Evolutionary conservation across 2,888 invertebrate genomes (phyloP).

Genomic region (Choristoneura rosaceana): DNA sequence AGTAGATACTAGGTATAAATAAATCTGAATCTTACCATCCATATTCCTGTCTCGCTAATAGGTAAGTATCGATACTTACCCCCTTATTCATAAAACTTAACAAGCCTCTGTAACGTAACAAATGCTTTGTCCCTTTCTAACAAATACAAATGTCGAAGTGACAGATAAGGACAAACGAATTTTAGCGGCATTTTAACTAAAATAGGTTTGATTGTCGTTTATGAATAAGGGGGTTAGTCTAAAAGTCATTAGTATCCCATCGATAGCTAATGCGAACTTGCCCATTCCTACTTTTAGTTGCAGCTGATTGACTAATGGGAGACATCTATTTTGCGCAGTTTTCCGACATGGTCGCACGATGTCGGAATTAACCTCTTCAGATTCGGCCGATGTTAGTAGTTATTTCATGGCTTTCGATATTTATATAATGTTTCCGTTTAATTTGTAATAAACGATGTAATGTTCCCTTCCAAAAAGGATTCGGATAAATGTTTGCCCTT

Average conservation of each 20-base stretch:
- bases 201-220: too few relatives aligned
- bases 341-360: constrained; percentile 46
- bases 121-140: too few relatives aligned
- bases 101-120: too few relatives aligned
- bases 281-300: background rate
- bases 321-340: constrained; percentile 41
- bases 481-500: background rate
- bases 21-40: background rate
- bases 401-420: background rate
- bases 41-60: background rate
- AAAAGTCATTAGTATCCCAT: background rate
- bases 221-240: too few relatives aligned
- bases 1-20: too few relatives aligned
- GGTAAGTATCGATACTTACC: background rate
- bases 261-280: background rate
- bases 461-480: background rate
- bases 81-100: too few relatives aligned
- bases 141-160: too few relatives aligned
- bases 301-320: constrained; percentile 47
- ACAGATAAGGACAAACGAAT: too few relatives aligned
- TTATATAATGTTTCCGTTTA: background rate
- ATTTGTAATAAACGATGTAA: background rate
- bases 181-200: too few relatives aligned
- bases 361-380: constrained; percentile 47
- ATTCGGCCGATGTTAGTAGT: background rate